These are phyloP conservation scores for Opisthocomus hoazin DNA, from an alignment of 2,113 vertebrate genomes.

Conservation along the genomic window DNA sequence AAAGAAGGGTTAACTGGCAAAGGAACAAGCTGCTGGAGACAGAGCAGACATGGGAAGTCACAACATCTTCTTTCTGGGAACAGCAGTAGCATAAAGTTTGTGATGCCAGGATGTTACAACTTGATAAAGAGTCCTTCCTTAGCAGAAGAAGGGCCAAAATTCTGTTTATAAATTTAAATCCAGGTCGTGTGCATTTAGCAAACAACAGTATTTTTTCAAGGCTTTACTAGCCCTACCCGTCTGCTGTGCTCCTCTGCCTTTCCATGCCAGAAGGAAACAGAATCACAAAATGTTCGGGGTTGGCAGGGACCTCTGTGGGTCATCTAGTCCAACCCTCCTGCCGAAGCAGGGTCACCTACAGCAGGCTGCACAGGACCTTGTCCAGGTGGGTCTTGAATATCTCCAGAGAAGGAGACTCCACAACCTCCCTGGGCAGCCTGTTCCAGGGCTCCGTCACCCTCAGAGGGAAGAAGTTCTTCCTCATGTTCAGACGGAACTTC, in stretches of 20 bases:
- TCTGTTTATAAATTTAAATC: not conserved
- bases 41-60: not conserved
- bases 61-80: not conserved
- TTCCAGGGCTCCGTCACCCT: too few species aligned
- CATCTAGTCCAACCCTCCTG: too few species aligned
- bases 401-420: too few species aligned
- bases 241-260: not conserved
- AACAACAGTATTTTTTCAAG: not conserved
- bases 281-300: too few species aligned
- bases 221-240: not conserved
- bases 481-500: too few species aligned
- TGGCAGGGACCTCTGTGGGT: too few species aligned
- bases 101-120: not conserved
- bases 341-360: too few species aligned
- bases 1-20: not conserved
- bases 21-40: not conserved
- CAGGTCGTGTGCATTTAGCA: not conserved
- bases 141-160: not conserved
- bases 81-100: not conserved
- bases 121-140: not conserved
- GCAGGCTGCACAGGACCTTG: too few species aligned
- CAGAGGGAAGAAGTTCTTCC: too few species aligned
- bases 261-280: not conserved
- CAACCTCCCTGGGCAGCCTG: too few species aligned
- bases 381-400: too few species aligned